phyloP scores from a whole-genome alignment of 2,888 invertebrate genomes.

The Thereva unica region DNA sequence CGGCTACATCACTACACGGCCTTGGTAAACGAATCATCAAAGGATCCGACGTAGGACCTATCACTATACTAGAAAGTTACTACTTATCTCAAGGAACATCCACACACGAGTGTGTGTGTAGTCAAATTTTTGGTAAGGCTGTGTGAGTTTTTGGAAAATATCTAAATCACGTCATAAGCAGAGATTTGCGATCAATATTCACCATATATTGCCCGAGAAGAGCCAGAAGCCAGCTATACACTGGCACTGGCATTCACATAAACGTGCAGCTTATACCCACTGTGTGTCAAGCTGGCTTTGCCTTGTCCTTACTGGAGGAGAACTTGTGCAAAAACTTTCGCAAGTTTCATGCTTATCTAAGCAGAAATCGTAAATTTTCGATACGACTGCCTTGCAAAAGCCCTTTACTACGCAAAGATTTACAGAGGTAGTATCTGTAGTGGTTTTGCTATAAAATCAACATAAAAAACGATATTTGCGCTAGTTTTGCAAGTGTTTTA shows the following conservation, averaged over 20 bases:
- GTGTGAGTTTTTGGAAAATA: constrained; percentile 20
- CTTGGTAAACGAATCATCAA: no score
- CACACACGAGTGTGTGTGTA: no score
- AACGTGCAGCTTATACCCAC: no score
- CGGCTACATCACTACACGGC: no score
- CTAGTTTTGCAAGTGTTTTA: not conserved
- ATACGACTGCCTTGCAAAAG: constrained; percentile 35
- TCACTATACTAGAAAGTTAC: no score
- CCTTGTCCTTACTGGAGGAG: constrained; percentile 25
- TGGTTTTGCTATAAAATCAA: constrained; percentile 29
- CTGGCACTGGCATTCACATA: no score
- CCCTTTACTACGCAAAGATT: constrained; percentile 30
- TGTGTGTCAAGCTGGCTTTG: not conserved
- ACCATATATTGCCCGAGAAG: constrained; percentile 22
- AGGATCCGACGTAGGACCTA: no score
- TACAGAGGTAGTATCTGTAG: constrained; percentile 15
- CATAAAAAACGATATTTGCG: constrained; percentile 17
- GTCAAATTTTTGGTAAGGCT: not conserved
- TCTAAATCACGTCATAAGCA: constrained; percentile 35
- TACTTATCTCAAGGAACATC: no score
- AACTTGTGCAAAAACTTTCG: constrained; percentile 33
- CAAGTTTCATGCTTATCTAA: constrained; percentile 36
- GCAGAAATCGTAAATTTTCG: constrained; percentile 35
- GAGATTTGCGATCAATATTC: constrained; percentile 36
- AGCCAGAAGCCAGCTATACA: no score